phyloP scores from a whole-genome alignment of 2,113 vertebrate species.

The crab-eating macaque (Macaca fascicularis) region T2T-MFA8v1.1 NC_088380.1:96972001-96972500 shows the following conservation, averaged over 20 bases:
- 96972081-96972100: not conserved
- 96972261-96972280: not conserved
- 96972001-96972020: not conserved
- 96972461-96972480: not conserved
- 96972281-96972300: not conserved
- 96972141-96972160: not conserved
- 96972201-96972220: not conserved
- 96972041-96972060: not conserved
- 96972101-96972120: not conserved
- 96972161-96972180: not conserved
- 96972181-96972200: not conserved
- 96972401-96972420: not conserved
- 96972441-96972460: not conserved
- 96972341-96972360: not conserved
- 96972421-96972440: not conserved
- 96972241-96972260: not conserved
- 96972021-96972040: not conserved
- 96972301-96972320: not conserved
- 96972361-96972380: fast-evolving
- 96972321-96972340: not conserved
- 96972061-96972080: not conserved
- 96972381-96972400: not conserved
- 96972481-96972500: not conserved
- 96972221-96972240: not conserved
- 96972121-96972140: not conserved